Base-by-base conservation (phyloP, 92 coral and sea anemone genomes). In the Epizoanthus stellaris region DNA sequence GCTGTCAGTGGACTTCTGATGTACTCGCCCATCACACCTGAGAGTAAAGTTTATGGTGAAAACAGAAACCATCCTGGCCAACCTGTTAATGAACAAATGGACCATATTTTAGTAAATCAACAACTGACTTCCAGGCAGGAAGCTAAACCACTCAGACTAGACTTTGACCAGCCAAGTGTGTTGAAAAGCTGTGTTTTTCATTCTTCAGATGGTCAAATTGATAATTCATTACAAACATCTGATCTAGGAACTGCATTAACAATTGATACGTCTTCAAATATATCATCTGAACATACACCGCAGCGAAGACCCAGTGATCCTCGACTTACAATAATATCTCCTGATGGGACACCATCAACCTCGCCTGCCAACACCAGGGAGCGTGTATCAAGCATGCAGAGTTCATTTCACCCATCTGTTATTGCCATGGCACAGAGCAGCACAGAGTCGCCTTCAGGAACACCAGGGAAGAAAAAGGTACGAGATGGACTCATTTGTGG, bases 401-500 rank as follows among this genome's bases (percentile, higher is more conserved):
- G 72, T 72, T 79, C 86, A 2, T 3, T 70, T 19, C 90, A 81
- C 11, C 90, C 80, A 5, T 85, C 89, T 11, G 59, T 85, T 20
- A 82, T 77, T 54, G 88, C 90, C 47, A 85, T 89, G 42, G 75
- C 89, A 2, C 77, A 86, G 61, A 57, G 80, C 16, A 85, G 85
- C 75, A 86, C 72, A 72, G 95, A 92, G 20, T 47, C 79, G 53
- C 86, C 88, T 1, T 42, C 88, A 4, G 93, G 95, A 38, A 92
- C 98, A 43, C 98, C 98, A 4, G 94, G 95, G 53, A 94, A 90
- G 95, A 94, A 94, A 86, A 94, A 94, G 95, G 98, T 90, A 52
- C 8, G 30, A 65, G 70, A 20, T 8, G 14, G 70, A 20, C 4
- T 34, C 3, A 15, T 5, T 34, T 34, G 25, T 8, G 3, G 9